Percentiles rank a stretch among this genome's conserved stretches.
Conservation (phyloP, 1,140 invertebrate genomes). For the Chionoecetes opilio region DNA sequence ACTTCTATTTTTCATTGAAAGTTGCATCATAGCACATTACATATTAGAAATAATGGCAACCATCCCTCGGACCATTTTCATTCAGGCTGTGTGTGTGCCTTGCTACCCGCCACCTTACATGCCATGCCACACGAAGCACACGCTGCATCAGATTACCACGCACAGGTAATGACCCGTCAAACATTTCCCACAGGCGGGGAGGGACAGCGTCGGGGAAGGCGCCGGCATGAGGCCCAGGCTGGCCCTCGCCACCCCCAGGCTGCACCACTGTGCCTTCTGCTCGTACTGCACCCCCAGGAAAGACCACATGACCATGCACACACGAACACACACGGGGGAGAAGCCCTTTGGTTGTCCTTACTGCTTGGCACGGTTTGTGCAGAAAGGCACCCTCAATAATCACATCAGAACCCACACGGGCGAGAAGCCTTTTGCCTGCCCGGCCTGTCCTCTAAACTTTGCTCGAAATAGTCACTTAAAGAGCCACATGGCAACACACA, state of each 20-base stretch:
- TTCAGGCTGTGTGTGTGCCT: not conserved
- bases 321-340: constrained; percentile 68
- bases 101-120: not conserved
- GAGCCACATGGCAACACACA: constrained; percentile 62
- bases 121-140: no score
- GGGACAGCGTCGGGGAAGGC: constrained; percentile 45
- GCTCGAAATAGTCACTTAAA: constrained; percentile 51
- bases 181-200: constrained; percentile 70
- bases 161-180: constrained; percentile 55
- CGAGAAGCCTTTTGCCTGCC: constrained; percentile 64
- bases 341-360: constrained; percentile 66
- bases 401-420: constrained; percentile 67
- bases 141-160: not conserved
- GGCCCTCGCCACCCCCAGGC: constrained; percentile 39
- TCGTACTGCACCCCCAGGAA: constrained; percentile 64
- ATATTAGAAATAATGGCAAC: no score
- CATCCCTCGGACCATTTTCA: no score
- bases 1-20: no score
- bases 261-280: constrained; percentile 71
- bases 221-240: constrained; percentile 27
- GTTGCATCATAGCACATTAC: no score
- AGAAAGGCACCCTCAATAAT: constrained; percentile 65
- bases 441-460: constrained; percentile 48
- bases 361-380: constrained; percentile 65
- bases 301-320: constrained; percentile 66